A percentile compares a stretch with the other conserved stretches of the same genome.
Evolutionary conservation across 2,797 vertebrate genomes (phyloP).

Genomic region (Erethizon dorsatum): DNA sequence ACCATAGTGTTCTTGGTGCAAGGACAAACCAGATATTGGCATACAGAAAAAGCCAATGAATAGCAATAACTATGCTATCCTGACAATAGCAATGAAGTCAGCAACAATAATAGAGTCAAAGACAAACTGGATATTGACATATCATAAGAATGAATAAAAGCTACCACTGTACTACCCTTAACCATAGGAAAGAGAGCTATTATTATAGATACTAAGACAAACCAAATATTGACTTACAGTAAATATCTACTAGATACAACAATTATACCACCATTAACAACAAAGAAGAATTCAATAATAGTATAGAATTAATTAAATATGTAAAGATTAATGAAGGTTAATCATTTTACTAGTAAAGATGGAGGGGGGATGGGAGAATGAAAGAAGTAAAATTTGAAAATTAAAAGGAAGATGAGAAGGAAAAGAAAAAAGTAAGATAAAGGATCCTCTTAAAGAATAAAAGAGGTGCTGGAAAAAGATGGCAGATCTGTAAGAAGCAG

Average conservation of each 20-base stretch:
- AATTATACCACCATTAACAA: neutral
- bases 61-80: too few relatives aligned
- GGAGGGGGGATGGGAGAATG: too few relatives aligned
- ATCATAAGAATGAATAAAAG: neutral
- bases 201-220: neutral
- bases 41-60: too few relatives aligned
- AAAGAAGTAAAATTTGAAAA: neutral
- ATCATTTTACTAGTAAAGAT: neutral
- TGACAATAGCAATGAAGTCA: neutral
- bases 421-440: too few relatives aligned
- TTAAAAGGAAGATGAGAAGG: too few relatives aligned
- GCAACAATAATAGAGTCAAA: neutral
- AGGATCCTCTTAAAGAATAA: too few relatives aligned
- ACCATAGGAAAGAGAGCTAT: neutral
- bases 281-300: neutral
- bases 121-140: neutral
- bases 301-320: neutral
- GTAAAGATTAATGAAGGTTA: neutral
- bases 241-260: neutral
- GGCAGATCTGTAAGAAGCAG: too few relatives aligned
- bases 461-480: too few relatives aligned
- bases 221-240: neutral
- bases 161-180: neutral
- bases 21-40: neutral
- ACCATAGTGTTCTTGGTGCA: neutral